A percentile compares a stretch with the other conserved stretches of the same genome.
phyloP scores from a whole-genome alignment of 2,888 invertebrate genomes.

The Volucella inflata region DNA sequence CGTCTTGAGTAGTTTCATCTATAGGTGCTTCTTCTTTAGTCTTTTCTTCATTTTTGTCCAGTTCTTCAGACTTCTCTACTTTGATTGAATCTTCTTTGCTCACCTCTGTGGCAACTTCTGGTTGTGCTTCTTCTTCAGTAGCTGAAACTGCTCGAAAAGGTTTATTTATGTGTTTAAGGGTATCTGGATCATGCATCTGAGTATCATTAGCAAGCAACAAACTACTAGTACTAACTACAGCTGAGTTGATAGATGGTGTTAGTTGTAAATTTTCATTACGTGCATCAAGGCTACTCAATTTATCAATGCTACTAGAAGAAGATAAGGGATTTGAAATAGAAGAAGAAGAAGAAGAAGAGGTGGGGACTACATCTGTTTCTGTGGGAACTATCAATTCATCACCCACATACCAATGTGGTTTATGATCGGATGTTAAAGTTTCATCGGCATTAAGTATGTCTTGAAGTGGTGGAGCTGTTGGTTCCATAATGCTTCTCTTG shows the following conservation, averaged over 20 bases:
- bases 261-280: conserved; percentile 57
- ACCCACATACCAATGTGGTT: conserved; percentile 64
- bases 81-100: background rate
- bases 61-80: conserved; percentile 12
- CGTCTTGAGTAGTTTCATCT: conserved; percentile 9
- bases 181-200: conserved; percentile 49
- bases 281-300: conserved; percentile 62
- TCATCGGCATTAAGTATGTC: conserved; percentile 25
- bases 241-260: conserved; percentile 61
- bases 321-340: conserved; percentile 38
- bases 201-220: conserved; percentile 71
- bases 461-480: conserved; percentile 51
- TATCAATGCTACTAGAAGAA: conserved; percentile 54
- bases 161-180: conserved; percentile 51
- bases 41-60: conserved; percentile 16
- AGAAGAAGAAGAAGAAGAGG: conserved; percentile 27
- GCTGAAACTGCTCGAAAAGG: conserved; percentile 70
- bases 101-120: background rate
- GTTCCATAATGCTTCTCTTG: conserved; percentile 43
- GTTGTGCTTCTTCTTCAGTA: conserved; percentile 41
- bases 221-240: conserved; percentile 78
- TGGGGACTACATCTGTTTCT: background rate
- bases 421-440: background rate
- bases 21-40: background rate
- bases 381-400: conserved; percentile 61